Percentiles rank a stretch among this genome's conserved stretches.
phyloP scores from a whole-genome alignment of 2,888 invertebrate species.

The Aleiodes alternator region DNA sequence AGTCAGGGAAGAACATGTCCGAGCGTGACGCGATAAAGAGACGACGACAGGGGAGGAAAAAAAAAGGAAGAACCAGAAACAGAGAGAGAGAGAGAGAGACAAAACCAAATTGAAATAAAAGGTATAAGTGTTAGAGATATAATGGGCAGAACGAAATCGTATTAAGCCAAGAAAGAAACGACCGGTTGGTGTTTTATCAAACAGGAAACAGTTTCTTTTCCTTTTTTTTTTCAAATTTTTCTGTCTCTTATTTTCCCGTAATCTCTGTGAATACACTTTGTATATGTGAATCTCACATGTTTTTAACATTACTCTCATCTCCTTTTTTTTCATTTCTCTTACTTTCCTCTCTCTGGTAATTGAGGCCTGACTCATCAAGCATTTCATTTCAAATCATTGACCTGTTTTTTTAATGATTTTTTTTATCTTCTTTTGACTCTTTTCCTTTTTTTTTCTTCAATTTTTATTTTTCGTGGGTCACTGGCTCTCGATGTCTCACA shows the following conservation, averaged over 20 bases:
- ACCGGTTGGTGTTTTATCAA: constrained; percentile 64
- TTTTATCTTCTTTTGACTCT: not conserved
- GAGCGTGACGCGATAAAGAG: constrained; percentile 61
- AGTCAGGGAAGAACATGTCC: constrained; percentile 49
- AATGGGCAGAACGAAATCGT: constrained; percentile 69
- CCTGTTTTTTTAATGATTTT: not conserved
- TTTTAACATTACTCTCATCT: constrained; percentile 39
- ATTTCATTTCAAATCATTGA: not conserved
- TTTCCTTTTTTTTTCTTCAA: not conserved
- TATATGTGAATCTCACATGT: not conserved
- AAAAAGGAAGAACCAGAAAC: constrained; percentile 49
- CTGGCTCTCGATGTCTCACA: constrained; percentile 38
- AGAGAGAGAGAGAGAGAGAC: constrained; percentile 49
- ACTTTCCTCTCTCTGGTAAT: not conserved
- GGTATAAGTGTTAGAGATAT: constrained; percentile 53
- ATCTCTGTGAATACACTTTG: constrained; percentile 21
- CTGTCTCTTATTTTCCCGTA: constrained; percentile 32
- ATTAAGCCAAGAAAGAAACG: constrained; percentile 65
- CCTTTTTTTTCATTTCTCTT: constrained; percentile 11
- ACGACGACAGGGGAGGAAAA: constrained; percentile 48
- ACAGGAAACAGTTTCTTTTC: constrained; percentile 57
- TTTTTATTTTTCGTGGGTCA: constrained; percentile 30
- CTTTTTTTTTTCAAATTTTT: constrained; percentile 26
- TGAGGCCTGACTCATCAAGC: too few species aligned
- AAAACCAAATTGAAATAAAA: constrained; percentile 31